Percentiles rank a stretch among this genome's conserved stretches.
phyloP scores from a whole-genome alignment of 2,797 vertebrate species.

The Melanotaenia pygmaea region DNA sequence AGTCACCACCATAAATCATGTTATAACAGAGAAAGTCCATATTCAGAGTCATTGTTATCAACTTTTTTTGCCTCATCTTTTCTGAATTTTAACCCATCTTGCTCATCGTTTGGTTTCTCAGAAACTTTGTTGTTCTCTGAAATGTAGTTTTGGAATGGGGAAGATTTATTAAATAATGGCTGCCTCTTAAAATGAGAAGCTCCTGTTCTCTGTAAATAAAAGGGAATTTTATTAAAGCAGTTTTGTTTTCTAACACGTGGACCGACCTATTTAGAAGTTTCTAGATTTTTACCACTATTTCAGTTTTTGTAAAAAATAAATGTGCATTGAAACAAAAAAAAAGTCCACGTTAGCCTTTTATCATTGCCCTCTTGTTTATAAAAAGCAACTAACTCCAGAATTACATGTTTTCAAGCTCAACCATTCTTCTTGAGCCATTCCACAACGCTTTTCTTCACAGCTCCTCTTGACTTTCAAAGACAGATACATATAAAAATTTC shows the following conservation, averaged over 20 bases:
- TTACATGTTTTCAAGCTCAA: conserved; percentile 14
- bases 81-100: conserved; percentile 13
- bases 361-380: conserved; percentile 33
- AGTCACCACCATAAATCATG: conserved; percentile 75
- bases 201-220: conserved; percentile 61
- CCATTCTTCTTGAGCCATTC: conserved; percentile 9
- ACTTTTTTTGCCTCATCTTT: conserved; percentile 39
- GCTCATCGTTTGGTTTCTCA: conserved; percentile 30
- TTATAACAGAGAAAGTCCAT: conserved; percentile 49
- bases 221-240: conserved; percentile 29
- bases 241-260: conserved; percentile 62
- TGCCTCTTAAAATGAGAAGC: conserved; percentile 61
- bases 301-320: conserved; percentile 34
- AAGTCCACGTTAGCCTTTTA: background rate
- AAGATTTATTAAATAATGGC: conserved; percentile 66
- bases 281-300: conserved; percentile 55
- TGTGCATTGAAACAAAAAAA: conserved; percentile 31
- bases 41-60: conserved; percentile 58
- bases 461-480: conserved; percentile 29
- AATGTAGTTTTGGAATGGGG: conserved; percentile 39
- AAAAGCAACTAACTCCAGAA: conserved; percentile 20
- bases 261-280: conserved; percentile 60
- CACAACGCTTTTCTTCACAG: conserved; percentile 25
- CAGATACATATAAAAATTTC: conserved; percentile 34
- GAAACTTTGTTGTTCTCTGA: conserved; percentile 59